Evolutionary conservation across 35 echinoderm and acorn worm genomes (phyloP), one percentile per base, ranked within the genome.

Genomic region (Apostichopus japonicus): DNA sequence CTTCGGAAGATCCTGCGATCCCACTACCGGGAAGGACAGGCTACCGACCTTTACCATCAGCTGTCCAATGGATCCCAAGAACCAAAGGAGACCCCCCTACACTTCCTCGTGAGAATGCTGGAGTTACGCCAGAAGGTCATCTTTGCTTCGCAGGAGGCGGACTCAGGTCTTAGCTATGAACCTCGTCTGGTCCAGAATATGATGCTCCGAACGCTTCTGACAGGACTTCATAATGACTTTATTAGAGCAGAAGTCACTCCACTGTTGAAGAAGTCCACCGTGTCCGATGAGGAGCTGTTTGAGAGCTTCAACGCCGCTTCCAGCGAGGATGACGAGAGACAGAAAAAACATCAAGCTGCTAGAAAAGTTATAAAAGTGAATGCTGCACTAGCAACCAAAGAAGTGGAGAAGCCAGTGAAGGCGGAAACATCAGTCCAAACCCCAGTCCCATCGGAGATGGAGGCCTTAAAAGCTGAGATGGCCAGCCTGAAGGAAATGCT

Each of bases 81-180:
- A 53, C n/a, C 23, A 17, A 92, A 86, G 15, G 94, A 95, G 75
- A 65, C 90, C 8, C 16, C 94, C 33, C 63, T 92, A 13, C 54
- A 90, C 16, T 93, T 93, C 58, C 15, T 93, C 16, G 54, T 92
- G 15, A 13, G 86, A 19, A 83, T 90, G 6, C n/a, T 93, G 16
- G 91, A 95, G 71, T 79, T 93, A 10, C 53, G 86, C 4, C 84
- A 92, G 72, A 92, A 92, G 53, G 90, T 94, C 6, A 53, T 92
- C 8, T 92, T 84, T 87, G 89, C 65, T 6, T 72, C 7, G 65
- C 78, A 91, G 25, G 93, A 94, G 55, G 87, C 13, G 4, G 72
- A 77, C 19, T 67, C 94, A 25, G 51, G 56, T 0, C n/a, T 88
- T 1, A 21, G 84, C 56, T 94, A 92, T 79, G 90, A 94, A 77